Percentiles rank a stretch among this genome's conserved stretches.
These are phyloP conservation scores for Rhingia campestris DNA, from an alignment of 2,888 invertebrate species.

Conservation along the genomic window DNA sequence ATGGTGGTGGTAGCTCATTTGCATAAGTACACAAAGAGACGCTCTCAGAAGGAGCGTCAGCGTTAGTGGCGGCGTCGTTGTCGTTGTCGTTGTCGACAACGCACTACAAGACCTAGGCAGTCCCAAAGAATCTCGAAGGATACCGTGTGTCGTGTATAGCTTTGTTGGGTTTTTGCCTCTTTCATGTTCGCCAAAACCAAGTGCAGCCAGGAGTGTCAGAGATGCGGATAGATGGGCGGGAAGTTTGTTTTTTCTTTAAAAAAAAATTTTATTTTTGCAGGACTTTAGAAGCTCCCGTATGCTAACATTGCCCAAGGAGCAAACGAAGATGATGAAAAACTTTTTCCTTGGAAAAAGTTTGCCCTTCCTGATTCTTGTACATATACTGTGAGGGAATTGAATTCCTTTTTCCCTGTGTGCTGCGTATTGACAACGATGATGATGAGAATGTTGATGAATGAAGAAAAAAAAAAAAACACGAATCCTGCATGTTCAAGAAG, in stretches of 20 bases:
- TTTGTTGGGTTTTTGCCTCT: conserved; percentile 61
- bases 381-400: conserved; percentile 39
- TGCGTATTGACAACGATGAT: conserved; percentile 58
- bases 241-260: conserved; percentile 41
- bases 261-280: conserved; percentile 30
- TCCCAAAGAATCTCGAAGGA: conserved; percentile 25
- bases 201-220: conserved; percentile 35
- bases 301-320: conserved; percentile 57
- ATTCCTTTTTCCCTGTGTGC: conserved; percentile 40
- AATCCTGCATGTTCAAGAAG: conserved; percentile 30
- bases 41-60: conserved; percentile 36
- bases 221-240: conserved; percentile 19
- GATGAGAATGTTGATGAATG: conserved; percentile 58
- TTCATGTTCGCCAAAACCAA: conserved; percentile 66
- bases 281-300: conserved; percentile 53
- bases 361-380: conserved; percentile 3
- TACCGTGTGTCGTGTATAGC: conserved; percentile 43
- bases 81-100: conserved; percentile 11
- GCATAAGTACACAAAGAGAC: conserved; percentile 73
- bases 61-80: background rate
- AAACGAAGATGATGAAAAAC: conserved; percentile 68
- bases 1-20: conserved; percentile 59
- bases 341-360: conserved; percentile 52
- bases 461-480: conserved; percentile 30
- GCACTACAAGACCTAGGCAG: conserved; percentile 43